Evolutionary conservation across 2,888 invertebrate species (phyloP), one percentile per base, ranked within the genome.

Genomic region (Hirtodrosophila confusa): DNA sequence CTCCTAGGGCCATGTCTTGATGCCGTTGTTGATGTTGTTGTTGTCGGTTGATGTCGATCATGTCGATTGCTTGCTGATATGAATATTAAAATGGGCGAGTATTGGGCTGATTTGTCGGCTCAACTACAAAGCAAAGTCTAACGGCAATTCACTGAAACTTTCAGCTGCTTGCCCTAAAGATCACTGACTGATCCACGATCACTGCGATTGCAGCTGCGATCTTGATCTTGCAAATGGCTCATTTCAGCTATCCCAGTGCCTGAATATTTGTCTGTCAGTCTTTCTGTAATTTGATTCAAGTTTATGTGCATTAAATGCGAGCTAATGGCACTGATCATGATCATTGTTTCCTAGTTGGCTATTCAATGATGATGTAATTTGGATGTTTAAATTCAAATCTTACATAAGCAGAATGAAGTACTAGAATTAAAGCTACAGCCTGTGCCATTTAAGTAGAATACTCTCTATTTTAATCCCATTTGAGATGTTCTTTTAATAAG

Each of bases 41-140:
- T 39, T 37, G 50, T 55, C 56, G 37, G 41, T 39, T 54, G 65
- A 54, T 61, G 56, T 50, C 55, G 76, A 79, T 86, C 75, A 73
- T 66, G 86, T 86, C 77, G 85, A 79, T 84, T 75, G 76, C 47
- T 56, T 40, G 68, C 80, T 75, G 86, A 86, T 84, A 80, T 70
- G 80, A 75, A 75, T 68, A 75, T 67, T 11, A 47, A 84, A 79
- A 77, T 69, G 80, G 76, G 72, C 77, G 74, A 70, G 65, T 67
- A 74, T 70, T 68, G 70, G 64, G 62, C 80, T 76, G 57, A 77
- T 79, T 84, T 73, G 87, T 66, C 84, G 84, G 87, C 87, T 71
- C 51, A 43, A 85, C 80, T 76, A 87, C 84, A 85, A 85, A 85
- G 78, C 47, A 12, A 75, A 66, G 69, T 74, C 87, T 87, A 86